Conservation (phyloP, 2,797 vertebrate genomes). For the Champsocephalus esox region DNA sequence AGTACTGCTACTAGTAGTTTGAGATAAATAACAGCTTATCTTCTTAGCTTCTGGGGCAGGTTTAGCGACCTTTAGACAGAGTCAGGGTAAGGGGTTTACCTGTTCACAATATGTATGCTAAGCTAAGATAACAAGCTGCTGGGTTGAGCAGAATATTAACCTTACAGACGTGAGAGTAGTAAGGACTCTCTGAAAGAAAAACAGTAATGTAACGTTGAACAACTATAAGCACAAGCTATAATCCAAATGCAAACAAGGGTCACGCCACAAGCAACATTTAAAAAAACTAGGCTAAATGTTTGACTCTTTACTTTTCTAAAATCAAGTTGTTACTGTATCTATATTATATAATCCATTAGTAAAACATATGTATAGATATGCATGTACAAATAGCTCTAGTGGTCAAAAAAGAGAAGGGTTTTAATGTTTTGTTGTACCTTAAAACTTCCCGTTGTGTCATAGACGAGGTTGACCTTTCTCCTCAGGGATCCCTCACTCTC, state of each 20-base stretch:
- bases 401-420: not conserved
- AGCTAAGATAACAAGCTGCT: not conserved
- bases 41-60: no score
- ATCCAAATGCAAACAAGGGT: not conserved
- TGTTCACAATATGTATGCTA: not conserved
- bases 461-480: constrained; percentile 80
- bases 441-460: constrained; percentile 81
- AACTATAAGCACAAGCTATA: not conserved
- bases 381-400: not conserved
- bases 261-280: not conserved
- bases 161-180: not conserved
- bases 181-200: not conserved
- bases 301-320: no score
- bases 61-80: not conserved
- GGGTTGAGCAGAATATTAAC: not conserved
- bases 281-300: not conserved
- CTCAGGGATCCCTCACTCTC: constrained; percentile 83
- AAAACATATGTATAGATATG: not conserved
- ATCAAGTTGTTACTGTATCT: no score
- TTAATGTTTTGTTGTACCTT: constrained; percentile 77
- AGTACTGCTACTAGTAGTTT: not conserved
- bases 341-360: no score
- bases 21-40: not conserved
- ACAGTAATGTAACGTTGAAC: not conserved
- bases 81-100: not conserved